Conservation (phyloP, 2,797 vertebrate genomes). For the Morelia viridis region DNA sequence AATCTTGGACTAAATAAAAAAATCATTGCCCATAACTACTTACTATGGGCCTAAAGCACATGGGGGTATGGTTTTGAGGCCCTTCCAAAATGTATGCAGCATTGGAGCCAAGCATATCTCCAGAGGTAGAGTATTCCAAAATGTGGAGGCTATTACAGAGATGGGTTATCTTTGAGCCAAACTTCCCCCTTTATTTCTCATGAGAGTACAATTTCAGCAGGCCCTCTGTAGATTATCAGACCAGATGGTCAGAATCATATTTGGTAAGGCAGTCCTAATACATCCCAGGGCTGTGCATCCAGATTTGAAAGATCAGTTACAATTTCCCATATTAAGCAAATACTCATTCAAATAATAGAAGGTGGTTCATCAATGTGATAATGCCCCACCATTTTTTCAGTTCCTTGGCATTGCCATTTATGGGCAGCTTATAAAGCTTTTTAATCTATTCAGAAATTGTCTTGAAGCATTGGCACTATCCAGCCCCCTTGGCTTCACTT, state of each 20-base stretch:
- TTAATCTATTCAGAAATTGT: slow-evolving; percentile 30
- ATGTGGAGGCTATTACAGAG: too few species aligned
- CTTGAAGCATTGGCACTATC: slow-evolving; percentile 42
- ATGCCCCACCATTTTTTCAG: slow-evolving; percentile 4
- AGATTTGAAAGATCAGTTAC: background rate
- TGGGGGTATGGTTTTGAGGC: too few species aligned
- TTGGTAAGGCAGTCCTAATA: too few species aligned
- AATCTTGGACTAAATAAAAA: too few species aligned
- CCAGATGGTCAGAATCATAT: background rate
- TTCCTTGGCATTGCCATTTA: background rate
- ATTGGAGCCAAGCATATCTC: too few species aligned
- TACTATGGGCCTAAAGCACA: too few species aligned
- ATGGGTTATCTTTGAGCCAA: too few species aligned
- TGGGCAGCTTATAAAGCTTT: slow-evolving; percentile 29
- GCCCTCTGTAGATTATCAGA: background rate
- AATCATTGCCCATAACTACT: too few species aligned
- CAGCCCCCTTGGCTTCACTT: slow-evolving; percentile 42
- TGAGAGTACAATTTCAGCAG: too few species aligned
- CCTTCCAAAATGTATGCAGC: too few species aligned
- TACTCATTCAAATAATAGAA: background rate
- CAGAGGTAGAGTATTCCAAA: too few species aligned
- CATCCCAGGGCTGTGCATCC: background rate
- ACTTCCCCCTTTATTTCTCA: too few species aligned
- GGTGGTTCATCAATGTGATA: slow-evolving; percentile 12
- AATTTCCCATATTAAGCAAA: slow-evolving; percentile 1